Evolutionary conservation across 1,140 invertebrate genomes (phyloP), one percentile per base, ranked within the genome.

Genomic region (Limonius californicus): DNA sequence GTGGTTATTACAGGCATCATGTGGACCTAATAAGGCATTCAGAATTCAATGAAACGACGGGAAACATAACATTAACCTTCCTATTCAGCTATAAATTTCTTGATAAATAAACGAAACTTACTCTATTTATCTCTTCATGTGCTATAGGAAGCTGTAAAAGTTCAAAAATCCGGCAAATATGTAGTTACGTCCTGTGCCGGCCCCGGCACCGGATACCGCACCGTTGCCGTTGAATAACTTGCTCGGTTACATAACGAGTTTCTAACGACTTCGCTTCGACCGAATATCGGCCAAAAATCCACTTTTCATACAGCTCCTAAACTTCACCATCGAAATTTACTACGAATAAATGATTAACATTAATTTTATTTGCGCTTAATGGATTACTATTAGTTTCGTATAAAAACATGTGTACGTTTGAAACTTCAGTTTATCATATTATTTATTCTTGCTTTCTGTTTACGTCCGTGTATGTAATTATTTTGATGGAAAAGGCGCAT

Each of bases 161-260:
- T 39, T 39, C 35, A 39, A 39, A 39, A 39, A 39, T 39, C 35
- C 35, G 35, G 35, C 35, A 39, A 39, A 39, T 39, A 39, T 39
- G 35, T 39, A 39, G 35, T 39, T 39, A 39, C 35, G 35, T 39
- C 35, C 35, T 39, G 35, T 39, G 35, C 35, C n/a, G 35, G 35
- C 3, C 23, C 35, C n/a, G n/a, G 35, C 35, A 39, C 35, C 35
- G 35, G 35, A 39, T 39, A 39, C 35, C 35, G n/a, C 35, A 39
- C 35, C 35, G 35, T 39, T 39, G 35, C 35, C n/a, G 35, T 39
- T 39, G 35, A 39, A 39, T 39, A 39, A 39, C 35, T 39, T 12
- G 35, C 35, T 39, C 35, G 35, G 35, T 39, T 39, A 39, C 11
- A 39, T 39, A 39, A 39, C 35, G 35, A 39, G 35, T 39, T 39